These are phyloP conservation scores for Brachirus orientalis DNA, from an alignment of 2,113 vertebrate species.

Conservation along the genomic window DNA sequence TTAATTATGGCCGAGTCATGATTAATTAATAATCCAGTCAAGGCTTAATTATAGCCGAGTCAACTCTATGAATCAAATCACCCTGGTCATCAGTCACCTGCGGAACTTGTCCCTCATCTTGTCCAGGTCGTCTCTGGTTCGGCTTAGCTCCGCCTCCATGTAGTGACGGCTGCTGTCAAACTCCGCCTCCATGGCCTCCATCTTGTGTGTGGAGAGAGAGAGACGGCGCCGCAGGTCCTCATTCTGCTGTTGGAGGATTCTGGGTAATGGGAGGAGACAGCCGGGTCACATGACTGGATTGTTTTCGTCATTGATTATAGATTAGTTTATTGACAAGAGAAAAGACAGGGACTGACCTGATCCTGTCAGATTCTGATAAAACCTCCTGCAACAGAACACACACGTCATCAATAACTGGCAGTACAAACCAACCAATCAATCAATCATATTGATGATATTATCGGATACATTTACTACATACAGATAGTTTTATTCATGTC, in stretches of 20 bases:
- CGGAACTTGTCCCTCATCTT: constrained; percentile 99
- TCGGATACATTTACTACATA: no score
- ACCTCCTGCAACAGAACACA: constrained; percentile 84
- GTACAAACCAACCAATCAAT: not conserved
- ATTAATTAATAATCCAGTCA: no score
- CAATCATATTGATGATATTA: no score
- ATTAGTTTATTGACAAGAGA: not conserved
- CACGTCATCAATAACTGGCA: constrained; percentile 25
- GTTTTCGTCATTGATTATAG: not conserved
- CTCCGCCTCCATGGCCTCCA: constrained; percentile 93
- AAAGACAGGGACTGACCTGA: constrained; percentile 82
- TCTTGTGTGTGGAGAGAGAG: constrained; percentile 90
- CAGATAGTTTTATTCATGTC: no score
- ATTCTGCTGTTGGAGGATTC: constrained; percentile 95
- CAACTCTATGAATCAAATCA: no score
- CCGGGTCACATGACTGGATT: not conserved
- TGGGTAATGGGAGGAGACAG: constrained; percentile 47
- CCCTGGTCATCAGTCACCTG: constrained; percentile 77
- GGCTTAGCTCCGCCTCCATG: constrained; percentile 92
- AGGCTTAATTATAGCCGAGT: not conserved
- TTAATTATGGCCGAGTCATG: not conserved
- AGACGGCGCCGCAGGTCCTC: constrained; percentile 91
- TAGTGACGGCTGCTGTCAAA: constrained; percentile 92
- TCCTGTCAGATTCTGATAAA: constrained; percentile 89
- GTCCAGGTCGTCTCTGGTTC: constrained; percentile 93